Conservation (phyloP, 2,888 invertebrate species). For the Allolobophora icterica region DNA sequence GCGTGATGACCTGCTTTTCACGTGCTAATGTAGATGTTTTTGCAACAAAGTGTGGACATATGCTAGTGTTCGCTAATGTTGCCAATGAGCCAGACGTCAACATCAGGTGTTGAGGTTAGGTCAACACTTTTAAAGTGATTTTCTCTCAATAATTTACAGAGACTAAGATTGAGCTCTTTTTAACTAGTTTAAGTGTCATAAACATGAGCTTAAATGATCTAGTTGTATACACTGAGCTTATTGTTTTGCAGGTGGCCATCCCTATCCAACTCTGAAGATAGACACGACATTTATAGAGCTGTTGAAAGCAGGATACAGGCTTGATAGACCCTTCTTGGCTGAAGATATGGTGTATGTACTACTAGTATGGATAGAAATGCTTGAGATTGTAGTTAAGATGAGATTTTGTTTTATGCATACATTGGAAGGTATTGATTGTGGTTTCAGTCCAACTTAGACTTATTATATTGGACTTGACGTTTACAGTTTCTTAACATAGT, state of each 20-base stretch:
- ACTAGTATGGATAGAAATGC: not conserved
- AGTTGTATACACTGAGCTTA: not conserved
- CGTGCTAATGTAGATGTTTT: no score
- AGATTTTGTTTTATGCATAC: not conserved
- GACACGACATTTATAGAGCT: conserved; percentile 61
- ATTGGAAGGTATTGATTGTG: not conserved
- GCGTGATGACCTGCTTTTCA: no score
- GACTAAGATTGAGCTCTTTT: no score
- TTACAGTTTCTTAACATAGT: not conserved
- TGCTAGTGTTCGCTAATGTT: no score
- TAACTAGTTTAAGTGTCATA: no score
- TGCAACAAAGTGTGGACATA: no score
- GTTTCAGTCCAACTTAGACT: not conserved
- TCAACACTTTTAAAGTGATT: no score
- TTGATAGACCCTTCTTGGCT: conserved; percentile 58
- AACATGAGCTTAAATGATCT: no score
- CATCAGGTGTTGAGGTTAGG: no score
- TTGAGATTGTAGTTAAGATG: not conserved
- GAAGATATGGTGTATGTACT: conserved; percentile 15
- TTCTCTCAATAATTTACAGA: no score
- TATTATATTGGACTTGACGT: not conserved
- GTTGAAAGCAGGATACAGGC: conserved; percentile 60
- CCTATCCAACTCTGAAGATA: conserved; percentile 62
- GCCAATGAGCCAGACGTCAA: no score
- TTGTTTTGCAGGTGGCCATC: conserved; percentile 55